Conservation (phyloP, 2,797 vertebrate species). For the Loris lydekkerianus region DNA sequence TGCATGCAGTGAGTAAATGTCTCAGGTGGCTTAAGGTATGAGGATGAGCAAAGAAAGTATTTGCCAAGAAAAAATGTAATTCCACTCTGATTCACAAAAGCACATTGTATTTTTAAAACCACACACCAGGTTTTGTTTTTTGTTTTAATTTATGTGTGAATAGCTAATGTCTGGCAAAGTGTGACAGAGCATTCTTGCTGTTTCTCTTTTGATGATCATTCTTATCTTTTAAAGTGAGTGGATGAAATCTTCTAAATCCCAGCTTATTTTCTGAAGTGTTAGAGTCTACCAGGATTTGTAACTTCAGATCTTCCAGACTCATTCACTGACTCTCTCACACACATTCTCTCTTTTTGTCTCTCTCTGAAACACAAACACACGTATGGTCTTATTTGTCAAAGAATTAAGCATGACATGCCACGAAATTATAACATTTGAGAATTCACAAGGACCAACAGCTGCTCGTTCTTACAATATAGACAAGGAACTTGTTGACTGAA, state of each 20-base stretch:
- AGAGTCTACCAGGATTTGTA: background rate
- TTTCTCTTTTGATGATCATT: slow-evolving; percentile 55
- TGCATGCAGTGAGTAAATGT: background rate
- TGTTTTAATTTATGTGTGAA: slow-evolving; percentile 69
- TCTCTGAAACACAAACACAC: background rate
- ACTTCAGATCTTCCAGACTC: background rate
- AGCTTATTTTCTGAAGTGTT: slow-evolving; percentile 46
- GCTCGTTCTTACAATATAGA: background rate
- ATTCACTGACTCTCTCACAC: background rate
- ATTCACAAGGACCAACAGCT: background rate
- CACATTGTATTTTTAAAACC: slow-evolving; percentile 6
- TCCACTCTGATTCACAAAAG: background rate
- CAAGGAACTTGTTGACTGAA: background rate
- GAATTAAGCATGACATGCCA: background rate
- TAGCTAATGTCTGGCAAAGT: background rate
- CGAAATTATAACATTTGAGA: background rate
- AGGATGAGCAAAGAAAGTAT: background rate
- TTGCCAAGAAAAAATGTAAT: background rate
- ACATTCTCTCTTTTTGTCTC: background rate
- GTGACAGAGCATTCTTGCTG: slow-evolving; percentile 51
- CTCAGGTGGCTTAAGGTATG: background rate
- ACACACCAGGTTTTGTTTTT: slow-evolving; percentile 5
- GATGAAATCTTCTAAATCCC: slow-evolving; percentile 56
- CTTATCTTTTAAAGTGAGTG: slow-evolving; percentile 66
- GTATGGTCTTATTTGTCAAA: background rate